These are phyloP conservation scores for Rhopalosiphum nymphaeae DNA, from an alignment of 2,888 invertebrate species.

Conservation along the genomic window DNA sequence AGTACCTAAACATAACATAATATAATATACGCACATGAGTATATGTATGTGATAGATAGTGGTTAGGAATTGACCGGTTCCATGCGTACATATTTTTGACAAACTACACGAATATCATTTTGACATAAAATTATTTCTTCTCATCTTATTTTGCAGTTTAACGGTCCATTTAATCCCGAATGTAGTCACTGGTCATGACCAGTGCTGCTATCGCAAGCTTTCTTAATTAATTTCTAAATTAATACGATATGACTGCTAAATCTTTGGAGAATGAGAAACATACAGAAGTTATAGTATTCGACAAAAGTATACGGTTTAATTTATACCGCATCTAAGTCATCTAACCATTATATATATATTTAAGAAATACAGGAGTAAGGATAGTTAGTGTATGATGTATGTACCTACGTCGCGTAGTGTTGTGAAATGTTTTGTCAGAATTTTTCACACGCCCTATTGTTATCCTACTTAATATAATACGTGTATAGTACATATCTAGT, in stretches of 20 bases:
- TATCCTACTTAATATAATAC: not conserved
- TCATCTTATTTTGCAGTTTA: not conserved
- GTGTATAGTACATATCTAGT: not conserved
- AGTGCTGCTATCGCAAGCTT: not conserved
- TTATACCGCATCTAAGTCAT: not conserved
- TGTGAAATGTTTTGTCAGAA: not conserved
- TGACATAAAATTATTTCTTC: not conserved
- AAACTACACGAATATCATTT: not conserved
- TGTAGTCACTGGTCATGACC: not conserved
- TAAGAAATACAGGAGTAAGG: not conserved
- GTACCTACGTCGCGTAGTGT: not conserved
- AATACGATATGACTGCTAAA: not conserved
- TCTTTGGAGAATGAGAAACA: not conserved
- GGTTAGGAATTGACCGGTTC: not conserved
- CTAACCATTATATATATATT: not conserved
- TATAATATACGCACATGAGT: not conserved
- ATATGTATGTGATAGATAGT: not conserved
- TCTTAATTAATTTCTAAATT: not conserved
- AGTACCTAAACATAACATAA: not conserved
- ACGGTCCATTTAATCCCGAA: not conserved
- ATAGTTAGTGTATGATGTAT: fast-evolving
- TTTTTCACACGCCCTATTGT: not conserved
- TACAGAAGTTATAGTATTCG: not conserved
- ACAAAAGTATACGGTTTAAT: too few relatives aligned
- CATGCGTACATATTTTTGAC: not conserved